Percentiles rank a stretch among this genome's conserved stretches.
These are phyloP conservation scores for Ophion obscuratus DNA, from an alignment of 2,888 invertebrate genomes.

Conservation along the genomic window DNA sequence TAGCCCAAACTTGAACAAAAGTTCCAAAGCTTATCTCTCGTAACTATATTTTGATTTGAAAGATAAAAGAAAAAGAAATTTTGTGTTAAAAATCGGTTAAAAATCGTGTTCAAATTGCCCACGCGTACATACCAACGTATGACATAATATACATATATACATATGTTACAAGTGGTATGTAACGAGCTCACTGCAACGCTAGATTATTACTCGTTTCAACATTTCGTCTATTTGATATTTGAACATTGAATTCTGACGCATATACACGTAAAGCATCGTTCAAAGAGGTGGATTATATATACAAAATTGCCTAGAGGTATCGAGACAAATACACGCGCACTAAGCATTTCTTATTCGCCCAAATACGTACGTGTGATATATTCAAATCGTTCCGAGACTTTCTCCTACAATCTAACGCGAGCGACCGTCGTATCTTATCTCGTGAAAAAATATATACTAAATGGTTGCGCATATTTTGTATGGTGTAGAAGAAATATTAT, in stretches of 20 bases:
- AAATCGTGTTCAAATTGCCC: not conserved
- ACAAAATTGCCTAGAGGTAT: constrained; percentile 40
- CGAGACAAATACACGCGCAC: constrained; percentile 3
- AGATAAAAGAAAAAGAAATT: not conserved
- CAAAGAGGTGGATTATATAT: constrained; percentile 42
- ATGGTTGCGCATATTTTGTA: not conserved
- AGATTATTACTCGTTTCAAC: constrained; percentile 26
- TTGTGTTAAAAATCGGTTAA: not conserved
- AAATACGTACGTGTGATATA: not conserved
- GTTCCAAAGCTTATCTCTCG: not conserved
- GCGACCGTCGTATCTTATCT: no score
- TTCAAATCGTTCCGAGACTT: not conserved
- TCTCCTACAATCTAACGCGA: not conserved
- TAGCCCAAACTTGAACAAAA: not conserved
- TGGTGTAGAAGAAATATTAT: not conserved
- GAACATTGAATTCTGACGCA: constrained; percentile 29
- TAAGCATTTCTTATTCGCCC: not conserved
- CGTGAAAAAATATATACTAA: not conserved
- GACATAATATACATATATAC: not conserved
- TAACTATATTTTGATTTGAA: not conserved
- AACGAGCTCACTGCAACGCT: constrained; percentile 47
- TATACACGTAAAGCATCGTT: constrained; percentile 49
- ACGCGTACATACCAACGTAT: not conserved
- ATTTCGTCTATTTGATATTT: constrained; percentile 37
- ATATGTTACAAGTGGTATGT: constrained; percentile 26